A percentile compares a stretch with the other conserved stretches of the same genome.
phyloP scores from a whole-genome alignment of 1,140 invertebrate species.

The Melitaea cinxia region DNA sequence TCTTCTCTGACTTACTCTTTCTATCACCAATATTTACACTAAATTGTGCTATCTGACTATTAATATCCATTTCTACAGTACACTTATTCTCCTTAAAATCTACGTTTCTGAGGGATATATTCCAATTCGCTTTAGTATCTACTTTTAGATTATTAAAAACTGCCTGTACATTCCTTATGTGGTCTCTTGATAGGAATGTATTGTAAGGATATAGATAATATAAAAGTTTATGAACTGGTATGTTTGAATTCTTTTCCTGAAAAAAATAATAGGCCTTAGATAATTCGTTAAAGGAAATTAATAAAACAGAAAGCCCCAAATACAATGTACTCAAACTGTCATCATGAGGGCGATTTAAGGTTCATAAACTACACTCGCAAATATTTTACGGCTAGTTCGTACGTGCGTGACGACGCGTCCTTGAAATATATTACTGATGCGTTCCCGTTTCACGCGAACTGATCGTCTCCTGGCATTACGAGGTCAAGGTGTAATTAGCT shows the following conservation, averaged over 20 bases:
- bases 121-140: slow-evolving; percentile 51
- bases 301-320: neutral
- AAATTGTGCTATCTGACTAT: slow-evolving; percentile 64
- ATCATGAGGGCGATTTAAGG: slow-evolving; percentile 16
- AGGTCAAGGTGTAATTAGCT: slow-evolving; percentile 24
- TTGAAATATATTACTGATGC: slow-evolving; percentile 19
- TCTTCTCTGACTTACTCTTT: slow-evolving; percentile 38
- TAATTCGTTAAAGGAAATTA: neutral
- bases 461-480: slow-evolving; percentile 22
- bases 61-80: slow-evolving; percentile 59
- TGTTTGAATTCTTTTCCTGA: slow-evolving; percentile 86
- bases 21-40: slow-evolving; percentile 67
- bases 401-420: slow-evolving; percentile 22
- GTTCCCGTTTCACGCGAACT: slow-evolving; percentile 22
- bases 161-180: slow-evolving; percentile 85
- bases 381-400: slow-evolving; percentile 25
- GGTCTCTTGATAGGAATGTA: slow-evolving; percentile 88
- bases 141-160: slow-evolving; percentile 85
- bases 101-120: slow-evolving; percentile 54
- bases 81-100: slow-evolving; percentile 58
- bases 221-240: slow-evolving; percentile 86
- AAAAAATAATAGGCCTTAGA: slow-evolving; percentile 49
- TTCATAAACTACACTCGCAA: slow-evolving; percentile 25
- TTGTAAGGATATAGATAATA: slow-evolving; percentile 92
- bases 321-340: slow-evolving; percentile 16